Evolutionary conservation across 2,888 invertebrate species (phyloP), one percentile per base, ranked within the genome.

Genomic region (Seira ritae): DNA sequence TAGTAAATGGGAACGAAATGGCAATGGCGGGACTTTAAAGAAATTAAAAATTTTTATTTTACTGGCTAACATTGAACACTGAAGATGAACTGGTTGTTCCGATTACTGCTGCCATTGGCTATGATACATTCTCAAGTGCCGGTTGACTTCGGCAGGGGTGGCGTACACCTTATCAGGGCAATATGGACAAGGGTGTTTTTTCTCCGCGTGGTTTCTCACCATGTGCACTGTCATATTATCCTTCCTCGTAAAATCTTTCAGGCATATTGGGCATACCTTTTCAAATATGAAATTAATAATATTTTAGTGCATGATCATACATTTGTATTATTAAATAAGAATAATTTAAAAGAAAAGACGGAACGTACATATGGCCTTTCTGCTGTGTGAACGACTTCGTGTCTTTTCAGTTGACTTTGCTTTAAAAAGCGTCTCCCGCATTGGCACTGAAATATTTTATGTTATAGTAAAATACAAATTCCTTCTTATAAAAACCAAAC

Each of bases 141-240:
- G 60, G 46, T 80, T 80, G 17, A 80, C 80, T 50, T 80, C 80
- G 10, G 80, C 80, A 6, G 80, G 80, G 24, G 80, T 80, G 10
- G 80, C 80, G 60, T 80, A 80, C n/a, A 80, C 60, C 50, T 80
- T 80, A 19, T 80, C 80, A n/a, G 80, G 74, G 17, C 80, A 80
- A 17, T 74, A 42, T 19, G 80, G 80, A 31, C 80, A 80, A 12
- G 37, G 69, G n/a, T 80, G 80, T 20, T 80, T 80, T 20, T 80
- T 80, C 37, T 80, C 80, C n/a, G 80, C 74, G 15, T 80, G 80
- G 23, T 80, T 80, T 20, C 80, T 12, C 17, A 80, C 80, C 80
- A 80, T 80, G 20, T 82, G 82, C 1, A 77, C 82, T 0, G 76
- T 82, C 82, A 82, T 77, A n/a, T 82, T 76, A 42, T 82, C 82